Conservation (phyloP, 2,113 vertebrate species). For the Naja naja region DNA sequence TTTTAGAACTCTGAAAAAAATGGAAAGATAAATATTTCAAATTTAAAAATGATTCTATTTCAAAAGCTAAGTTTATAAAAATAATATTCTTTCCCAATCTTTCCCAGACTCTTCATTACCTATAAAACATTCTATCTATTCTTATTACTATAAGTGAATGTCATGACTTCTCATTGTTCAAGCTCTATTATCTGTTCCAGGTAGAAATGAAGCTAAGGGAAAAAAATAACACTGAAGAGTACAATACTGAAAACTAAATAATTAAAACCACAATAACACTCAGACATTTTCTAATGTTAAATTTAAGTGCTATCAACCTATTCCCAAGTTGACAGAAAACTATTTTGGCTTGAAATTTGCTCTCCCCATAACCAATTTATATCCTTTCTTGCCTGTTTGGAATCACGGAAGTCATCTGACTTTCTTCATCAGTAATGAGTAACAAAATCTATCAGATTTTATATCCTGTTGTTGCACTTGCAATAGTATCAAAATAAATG, state of each 20-base stretch:
- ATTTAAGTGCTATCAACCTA: not conserved
- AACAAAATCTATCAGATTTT: not conserved
- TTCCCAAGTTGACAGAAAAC: not conserved
- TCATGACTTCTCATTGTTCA: not conserved
- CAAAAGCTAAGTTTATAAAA: not conserved
- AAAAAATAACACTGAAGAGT: not conserved
- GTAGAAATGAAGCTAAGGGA: not conserved
- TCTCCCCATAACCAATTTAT: not conserved
- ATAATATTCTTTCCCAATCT: not conserved
- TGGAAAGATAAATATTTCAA: slow-evolving; percentile 3
- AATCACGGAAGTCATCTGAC: not conserved
- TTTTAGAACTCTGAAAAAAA: slow-evolving; percentile 79
- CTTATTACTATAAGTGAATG: not conserved
- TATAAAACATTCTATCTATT: not conserved
- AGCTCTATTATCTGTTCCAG: not conserved
- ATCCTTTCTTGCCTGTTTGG: not conserved
- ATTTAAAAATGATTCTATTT: not conserved
- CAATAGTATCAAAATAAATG: not conserved
- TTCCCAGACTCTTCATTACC: not conserved
- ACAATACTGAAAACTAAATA: not conserved
- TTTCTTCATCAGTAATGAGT: not conserved
- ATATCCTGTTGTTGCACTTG: not conserved
- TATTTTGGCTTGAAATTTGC: not conserved
- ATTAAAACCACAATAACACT: not conserved
- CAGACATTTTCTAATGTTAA: not conserved